These are phyloP conservation scores for Dryoscopus gambensis DNA, from an alignment of 2,113 vertebrate species.

Conservation along the genomic window DNA sequence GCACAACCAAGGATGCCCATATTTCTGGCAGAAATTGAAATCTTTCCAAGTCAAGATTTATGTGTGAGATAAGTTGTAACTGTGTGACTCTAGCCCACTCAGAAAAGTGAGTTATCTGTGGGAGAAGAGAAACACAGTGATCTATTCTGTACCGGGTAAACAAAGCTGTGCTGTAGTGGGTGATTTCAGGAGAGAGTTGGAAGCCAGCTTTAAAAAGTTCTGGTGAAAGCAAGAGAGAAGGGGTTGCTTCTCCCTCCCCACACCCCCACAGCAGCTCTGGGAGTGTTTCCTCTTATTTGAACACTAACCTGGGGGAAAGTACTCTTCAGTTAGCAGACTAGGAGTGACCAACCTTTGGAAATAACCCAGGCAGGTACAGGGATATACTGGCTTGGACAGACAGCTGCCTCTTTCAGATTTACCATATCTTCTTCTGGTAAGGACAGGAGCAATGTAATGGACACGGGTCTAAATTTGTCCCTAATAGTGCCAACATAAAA, in stretches of 20 bases:
- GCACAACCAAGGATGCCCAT: neutral
- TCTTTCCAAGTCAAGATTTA: conserved; percentile 32
- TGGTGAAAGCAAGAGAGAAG: neutral
- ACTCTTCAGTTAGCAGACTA: neutral
- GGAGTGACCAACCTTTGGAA: neutral
- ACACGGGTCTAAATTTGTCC: neutral
- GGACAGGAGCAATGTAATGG: neutral
- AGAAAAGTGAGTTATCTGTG: conserved; percentile 47
- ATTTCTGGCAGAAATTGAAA: conserved; percentile 22
- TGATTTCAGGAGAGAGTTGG: conserved; percentile 38
- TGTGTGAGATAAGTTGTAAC: conserved; percentile 37
- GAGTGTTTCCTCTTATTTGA: neutral
- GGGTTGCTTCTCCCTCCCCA: neutral
- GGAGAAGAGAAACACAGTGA: conserved; percentile 43
- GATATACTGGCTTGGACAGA: neutral
- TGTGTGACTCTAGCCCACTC: conserved; percentile 44
- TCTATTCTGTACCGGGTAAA: conserved; percentile 42
- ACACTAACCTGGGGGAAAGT: neutral
- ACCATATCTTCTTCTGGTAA: neutral
- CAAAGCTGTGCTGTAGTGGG: conserved; percentile 41
- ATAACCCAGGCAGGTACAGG: neutral
- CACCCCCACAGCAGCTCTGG: neutral
- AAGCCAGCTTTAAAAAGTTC: conserved; percentile 10
- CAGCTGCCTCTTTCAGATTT: neutral
- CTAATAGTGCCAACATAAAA: neutral